Evolutionary conservation across 2,797 vertebrate genomes (phyloP).

Genomic region (Micromesistius poutassou): DNA sequence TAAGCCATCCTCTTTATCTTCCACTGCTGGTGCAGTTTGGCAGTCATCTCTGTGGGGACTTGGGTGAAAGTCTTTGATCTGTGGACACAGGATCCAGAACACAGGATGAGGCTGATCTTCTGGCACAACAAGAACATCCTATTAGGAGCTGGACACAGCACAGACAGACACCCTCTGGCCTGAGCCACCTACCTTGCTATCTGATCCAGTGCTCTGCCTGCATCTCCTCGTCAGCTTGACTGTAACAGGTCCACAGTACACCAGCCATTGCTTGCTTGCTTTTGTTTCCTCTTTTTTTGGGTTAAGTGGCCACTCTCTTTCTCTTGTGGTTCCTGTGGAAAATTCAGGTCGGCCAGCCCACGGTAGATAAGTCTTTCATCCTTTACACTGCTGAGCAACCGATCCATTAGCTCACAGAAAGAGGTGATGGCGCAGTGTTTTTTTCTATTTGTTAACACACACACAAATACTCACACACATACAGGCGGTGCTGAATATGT

Average conservation of each 20-base stretch:
- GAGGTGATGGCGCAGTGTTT: not conserved
- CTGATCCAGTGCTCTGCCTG: constrained; percentile 6
- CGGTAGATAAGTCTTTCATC: not conserved
- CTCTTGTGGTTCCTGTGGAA: not conserved
- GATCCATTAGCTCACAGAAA: not conserved
- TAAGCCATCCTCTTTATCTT: constrained; percentile 9
- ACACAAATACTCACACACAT: not conserved
- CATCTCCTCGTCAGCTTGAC: constrained; percentile 39
- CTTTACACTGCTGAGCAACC: not conserved
- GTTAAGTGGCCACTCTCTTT: constrained; percentile 8
- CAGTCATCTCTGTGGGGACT: constrained; percentile 38
- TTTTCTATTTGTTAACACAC: not conserved
- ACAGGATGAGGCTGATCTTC: constrained; percentile 69
- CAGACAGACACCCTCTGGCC: constrained; percentile 48
- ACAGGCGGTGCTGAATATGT: not conserved
- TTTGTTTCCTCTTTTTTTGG: constrained; percentile 28
- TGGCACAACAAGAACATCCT: constrained; percentile 72
- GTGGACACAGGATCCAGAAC: constrained; percentile 70
- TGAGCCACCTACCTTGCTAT: constrained; percentile 9
- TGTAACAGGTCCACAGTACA: constrained; percentile 48
- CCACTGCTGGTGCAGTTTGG: constrained; percentile 31
- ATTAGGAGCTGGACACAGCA: constrained; percentile 63
- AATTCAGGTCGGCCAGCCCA: not conserved
- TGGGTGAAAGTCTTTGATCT: constrained; percentile 63
- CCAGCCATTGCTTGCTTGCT: constrained; percentile 45